Evolutionary conservation across 2,888 invertebrate species (phyloP).

Genomic region (Diloba caeruleocephala): DNA sequence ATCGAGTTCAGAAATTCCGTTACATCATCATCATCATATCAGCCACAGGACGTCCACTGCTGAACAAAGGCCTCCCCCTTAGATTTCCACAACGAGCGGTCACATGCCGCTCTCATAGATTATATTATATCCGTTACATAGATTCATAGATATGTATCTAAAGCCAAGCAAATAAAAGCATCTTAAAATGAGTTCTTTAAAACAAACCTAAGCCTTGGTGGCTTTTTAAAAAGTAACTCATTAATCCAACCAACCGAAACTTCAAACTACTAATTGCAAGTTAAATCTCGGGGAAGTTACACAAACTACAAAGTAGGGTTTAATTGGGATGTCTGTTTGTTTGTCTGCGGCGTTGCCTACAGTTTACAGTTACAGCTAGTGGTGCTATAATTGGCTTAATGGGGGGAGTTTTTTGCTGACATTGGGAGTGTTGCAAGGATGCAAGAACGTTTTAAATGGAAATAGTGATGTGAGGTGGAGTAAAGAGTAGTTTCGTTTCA

Average conservation of each 20-base stretch:
- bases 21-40: too few species aligned
- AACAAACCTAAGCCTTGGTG: conserved; percentile 17
- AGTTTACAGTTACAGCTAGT: conserved; percentile 31
- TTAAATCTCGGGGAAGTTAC: conserved; percentile 63
- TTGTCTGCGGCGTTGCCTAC: conserved; percentile 16
- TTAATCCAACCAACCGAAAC: conserved; percentile 38
- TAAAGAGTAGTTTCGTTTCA: neutral
- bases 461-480: neutral
- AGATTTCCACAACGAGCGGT: too few species aligned
- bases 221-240: conserved; percentile 49
- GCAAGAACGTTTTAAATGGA: neutral
- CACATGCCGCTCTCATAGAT: too few species aligned
- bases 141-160: too few species aligned
- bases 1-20: too few species aligned
- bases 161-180: too few species aligned
- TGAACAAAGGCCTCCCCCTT: too few species aligned
- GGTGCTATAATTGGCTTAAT: conserved; percentile 41
- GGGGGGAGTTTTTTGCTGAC: neutral
- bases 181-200: neutral
- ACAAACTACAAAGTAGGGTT: conserved; percentile 54
- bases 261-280: conserved; percentile 68
- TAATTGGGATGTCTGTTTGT: conserved; percentile 58
- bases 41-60: too few species aligned
- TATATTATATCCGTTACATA: too few species aligned
- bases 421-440: neutral